phyloP scores from a whole-genome alignment of 2,113 vertebrate genomes.

The Spea multiplicata region DNA sequence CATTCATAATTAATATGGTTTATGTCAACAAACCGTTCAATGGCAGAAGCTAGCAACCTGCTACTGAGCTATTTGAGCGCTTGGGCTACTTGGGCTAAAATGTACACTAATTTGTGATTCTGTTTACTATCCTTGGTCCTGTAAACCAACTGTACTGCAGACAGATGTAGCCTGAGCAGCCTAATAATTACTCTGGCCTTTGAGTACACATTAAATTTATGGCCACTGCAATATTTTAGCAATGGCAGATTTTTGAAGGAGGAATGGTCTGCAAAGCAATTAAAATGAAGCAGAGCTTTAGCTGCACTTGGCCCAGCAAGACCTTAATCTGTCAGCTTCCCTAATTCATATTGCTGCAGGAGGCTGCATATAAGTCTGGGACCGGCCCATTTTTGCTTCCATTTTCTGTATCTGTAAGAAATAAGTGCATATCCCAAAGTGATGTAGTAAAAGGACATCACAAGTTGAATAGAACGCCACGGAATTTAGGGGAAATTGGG shows the following conservation, averaged over 20 bases:
- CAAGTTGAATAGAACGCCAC: conserved; percentile 19
- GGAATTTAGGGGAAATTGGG: conserved; percentile 20
- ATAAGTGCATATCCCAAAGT: conserved; percentile 33
- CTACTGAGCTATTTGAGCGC: not conserved
- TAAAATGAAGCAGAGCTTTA: conserved; percentile 39
- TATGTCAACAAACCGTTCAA: not conserved
- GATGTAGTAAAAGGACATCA: conserved; percentile 26
- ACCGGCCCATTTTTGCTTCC: not conserved
- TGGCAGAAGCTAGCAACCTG: not conserved
- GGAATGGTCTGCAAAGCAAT: conserved; percentile 27
- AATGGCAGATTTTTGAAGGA: conserved; percentile 32
- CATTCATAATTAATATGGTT: too few relatives aligned
- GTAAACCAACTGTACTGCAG: not conserved
- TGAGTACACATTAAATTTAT: conserved; percentile 26
- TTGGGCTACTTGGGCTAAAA: not conserved
- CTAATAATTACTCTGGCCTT: conserved; percentile 22
- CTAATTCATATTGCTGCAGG: conserved; percentile 46
- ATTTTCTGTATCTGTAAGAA: not conserved
- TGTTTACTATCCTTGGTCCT: not conserved
- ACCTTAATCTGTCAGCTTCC: conserved; percentile 1
- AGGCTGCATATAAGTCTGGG: not conserved
- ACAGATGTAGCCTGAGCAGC: conserved; percentile 5
- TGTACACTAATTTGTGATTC: conserved; percentile 18
- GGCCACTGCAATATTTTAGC: conserved; percentile 48
- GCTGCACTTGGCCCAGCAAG: conserved; percentile 30